Evolutionary conservation across 2,888 invertebrate genomes (phyloP), one percentile per base, ranked within the genome.

Genomic region (Phymatocera aterrima): DNA sequence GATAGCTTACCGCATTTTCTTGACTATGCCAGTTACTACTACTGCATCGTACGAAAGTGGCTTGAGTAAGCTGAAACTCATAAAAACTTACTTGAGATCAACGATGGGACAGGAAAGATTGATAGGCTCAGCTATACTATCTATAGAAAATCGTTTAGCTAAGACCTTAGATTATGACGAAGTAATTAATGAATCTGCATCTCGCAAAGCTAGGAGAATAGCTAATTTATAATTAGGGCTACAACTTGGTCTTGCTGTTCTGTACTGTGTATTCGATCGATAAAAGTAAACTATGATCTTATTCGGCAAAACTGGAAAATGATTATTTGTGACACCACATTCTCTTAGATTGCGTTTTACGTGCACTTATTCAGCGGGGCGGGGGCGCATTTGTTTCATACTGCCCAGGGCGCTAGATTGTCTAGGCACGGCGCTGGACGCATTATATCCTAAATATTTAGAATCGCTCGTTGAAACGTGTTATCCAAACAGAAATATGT

Each of bases 131-230:
- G 74, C 80, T 46, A 79, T 79, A 61, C 78, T 80, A 75, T 74
- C 78, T 57, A 61, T 80, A 34, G 60, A 79, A 79, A 80, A 80
- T 79, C 37, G 60, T 72, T 74, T 61, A 80, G 79, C 80, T 82
- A 82, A 54, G 82, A 83, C 21, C 61, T 82, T 28, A 82, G 65
- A 65, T 12, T 65, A 65, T 43, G 31, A 61, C 8, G 48, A 68
- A 6, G 31, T 77, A 34, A 37, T 40, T 28, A 4, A 61, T 37
- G 48, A 46, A 46, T 24, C 48, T 34, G 60, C 60, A 4, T 61
- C 34, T n/a, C n/a, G 34, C 34, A 34, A 61, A 51, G n/a, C 51
- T 43, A 43, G 43, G 43, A 43, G 43, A 43, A 43, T 43, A 43
- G 43, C 43, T 43, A 8, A 43, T 43, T 43, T 43, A 43, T 43